Evolutionary conservation across 2,113 vertebrate species (phyloP).

Genomic region (Mus musculus): GRCm39 chr8:114037001-114037500

Average conservation of each 20-base stretch:
- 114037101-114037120: background rate
- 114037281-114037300: background rate
- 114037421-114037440: background rate
- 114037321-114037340: rapidly evolving
- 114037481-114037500: background rate
- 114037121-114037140: background rate
- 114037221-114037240: background rate
- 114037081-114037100: background rate
- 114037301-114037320: background rate
- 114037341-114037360: rapidly evolving
- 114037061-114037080: background rate
- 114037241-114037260: rapidly evolving
- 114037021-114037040: background rate
- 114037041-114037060: background rate
- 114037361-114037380: background rate
- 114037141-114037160: background rate
- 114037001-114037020: too few relatives aligned
- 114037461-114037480: rapidly evolving
- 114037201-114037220: background rate
- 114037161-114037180: background rate
- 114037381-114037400: rapidly evolving
- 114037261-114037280: background rate
- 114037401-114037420: rapidly evolving
- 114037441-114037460: background rate
- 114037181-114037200: background rate